Base-by-base conservation (phyloP, 2,113 vertebrate genomes). In the Psittacus erithacus region DNA sequence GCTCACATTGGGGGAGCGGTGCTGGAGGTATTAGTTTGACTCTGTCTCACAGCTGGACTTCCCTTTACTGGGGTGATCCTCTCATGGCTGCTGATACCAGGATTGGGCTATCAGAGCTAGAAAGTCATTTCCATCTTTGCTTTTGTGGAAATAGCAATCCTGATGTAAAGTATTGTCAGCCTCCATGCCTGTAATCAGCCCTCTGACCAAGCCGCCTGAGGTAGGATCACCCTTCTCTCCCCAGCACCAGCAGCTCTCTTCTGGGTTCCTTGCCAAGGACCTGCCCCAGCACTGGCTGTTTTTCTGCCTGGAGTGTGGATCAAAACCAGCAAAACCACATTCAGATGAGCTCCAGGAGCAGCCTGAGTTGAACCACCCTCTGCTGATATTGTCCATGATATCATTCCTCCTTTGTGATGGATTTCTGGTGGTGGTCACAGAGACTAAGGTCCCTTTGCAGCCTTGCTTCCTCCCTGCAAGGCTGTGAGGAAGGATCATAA, bases 131-230 rank as follows among this genome's bases (percentile, higher is more conserved):
- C 69, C 17, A 16, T 39, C 63, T 87, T 68, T 43, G 27, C 12
- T 85, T 70, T 78, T 71, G 18, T 71, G 50, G 43, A 59, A 62
- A 39, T 12, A 25, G 2, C 27, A 64, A 7, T 41, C 28, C 24
- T 38, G 22, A 3, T 44, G 6, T 27, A 12, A 89, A 53, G 17
- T 19, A 59, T 23, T 67, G 35, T 59, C 33, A 86, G 4, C 17
- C 25, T 74, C 14, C 0, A 0, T 35, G 50, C 35, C 65, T 59
- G 8, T 0, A 0, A 2, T 35, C 65, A 16, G 47, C 35, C 44
- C 5, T 1, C 64, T 52, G 69, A 33, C 8, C 81, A 60, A 2
- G 31, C 53, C 68, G 53, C 20, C 46, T 43, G 15, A 50, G 17
- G 16, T 3, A 8, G 53, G n/a, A 24, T 44, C 35, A 33, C n/a